Base-by-base conservation (phyloP, 2,113 vertebrate species). In the Xenopus borealis region DNA sequence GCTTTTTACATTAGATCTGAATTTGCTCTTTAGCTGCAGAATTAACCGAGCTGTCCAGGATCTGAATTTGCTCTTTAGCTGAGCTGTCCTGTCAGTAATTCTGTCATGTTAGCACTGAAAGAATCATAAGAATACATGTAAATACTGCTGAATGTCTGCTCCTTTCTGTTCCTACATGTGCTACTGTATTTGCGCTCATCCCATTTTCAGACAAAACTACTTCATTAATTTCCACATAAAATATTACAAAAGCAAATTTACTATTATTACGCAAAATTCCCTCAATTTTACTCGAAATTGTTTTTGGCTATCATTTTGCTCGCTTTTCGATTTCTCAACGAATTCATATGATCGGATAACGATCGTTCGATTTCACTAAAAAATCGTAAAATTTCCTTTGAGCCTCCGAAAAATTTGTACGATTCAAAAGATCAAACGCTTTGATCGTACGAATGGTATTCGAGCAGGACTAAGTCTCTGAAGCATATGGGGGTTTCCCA, bases 81-180 rank as follows among this genome's bases (percentile, higher is more conserved):
- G 5, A 40, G 33, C 7, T 40, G 33, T 40, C 12, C n/a, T 17
- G 18, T 74, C 63, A 50, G 72, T 61, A 67, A 17, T 67, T 46
- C 57, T 67, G 72, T 59, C 62, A 74, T 40, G 52, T 73, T 57
- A 8, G 23, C 46, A 17, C 63, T 66, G 52, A 61, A 74, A 20
- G 59, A 20, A 50, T 50, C 46, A 44, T 19, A 12, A 62, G 44
- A 67, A 61, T 75, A 68, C 61, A 62, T 68, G 27, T n/a, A 61
- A 64, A 75, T 50, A 50, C 44, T 74, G 63, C 40, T 61, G 53
- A 47, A 47, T 40, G 61, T 18, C 13, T 59, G 53, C 20, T 59
- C 20, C 40, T 59, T 67, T 57, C 52, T 30, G 23, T 33, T 17
- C 53, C 44, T 40, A 57, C 46, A 33, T 61, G 11, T 59, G 16